A percentile compares a stretch with the other conserved stretches of the same genome.
phyloP scores from a whole-genome alignment of 2,113 vertebrate genomes.

The Galbula dea region DNA sequence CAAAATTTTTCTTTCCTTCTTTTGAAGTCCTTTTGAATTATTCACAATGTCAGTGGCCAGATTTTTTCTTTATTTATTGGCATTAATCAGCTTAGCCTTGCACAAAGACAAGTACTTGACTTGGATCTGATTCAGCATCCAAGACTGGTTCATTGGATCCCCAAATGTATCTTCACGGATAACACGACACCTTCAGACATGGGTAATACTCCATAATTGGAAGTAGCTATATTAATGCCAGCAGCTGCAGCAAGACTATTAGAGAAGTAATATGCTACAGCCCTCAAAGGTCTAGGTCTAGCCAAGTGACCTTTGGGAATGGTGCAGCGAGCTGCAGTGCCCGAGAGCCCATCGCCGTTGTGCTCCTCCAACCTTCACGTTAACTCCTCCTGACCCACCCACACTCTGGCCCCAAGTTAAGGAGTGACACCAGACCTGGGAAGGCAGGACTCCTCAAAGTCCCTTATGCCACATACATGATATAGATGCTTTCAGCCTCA shows the following conservation, averaged over 20 bases:
- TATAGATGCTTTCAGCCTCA: slow-evolving; percentile 46
- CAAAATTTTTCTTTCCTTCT: not conserved
- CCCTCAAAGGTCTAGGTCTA: not conserved
- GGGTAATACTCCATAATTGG: not conserved
- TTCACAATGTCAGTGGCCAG: not conserved
- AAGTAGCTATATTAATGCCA: not conserved
- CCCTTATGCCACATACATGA: not conserved
- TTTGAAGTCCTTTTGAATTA: not conserved
- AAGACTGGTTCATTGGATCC: not conserved
- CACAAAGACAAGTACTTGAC: not conserved
- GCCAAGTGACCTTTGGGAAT: not conserved
- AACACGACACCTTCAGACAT: not conserved
- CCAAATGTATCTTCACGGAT: not conserved
- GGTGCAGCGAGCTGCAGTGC: not conserved
- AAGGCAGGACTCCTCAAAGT: not conserved
- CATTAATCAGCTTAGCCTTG: not conserved
- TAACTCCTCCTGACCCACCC: not conserved
- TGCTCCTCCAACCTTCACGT: not conserved
- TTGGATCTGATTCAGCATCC: not conserved
- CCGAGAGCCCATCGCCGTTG: not conserved
- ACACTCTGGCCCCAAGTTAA: not conserved
- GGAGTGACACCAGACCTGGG: not conserved
- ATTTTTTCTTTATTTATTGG: not conserved
- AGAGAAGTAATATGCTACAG: not conserved
- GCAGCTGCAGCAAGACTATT: not conserved